A percentile compares a stretch with the other conserved stretches of the same genome.
phyloP scores from a whole-genome alignment of 2,113 vertebrate genomes.

The Campylorhamphus procurvoides region DNA sequence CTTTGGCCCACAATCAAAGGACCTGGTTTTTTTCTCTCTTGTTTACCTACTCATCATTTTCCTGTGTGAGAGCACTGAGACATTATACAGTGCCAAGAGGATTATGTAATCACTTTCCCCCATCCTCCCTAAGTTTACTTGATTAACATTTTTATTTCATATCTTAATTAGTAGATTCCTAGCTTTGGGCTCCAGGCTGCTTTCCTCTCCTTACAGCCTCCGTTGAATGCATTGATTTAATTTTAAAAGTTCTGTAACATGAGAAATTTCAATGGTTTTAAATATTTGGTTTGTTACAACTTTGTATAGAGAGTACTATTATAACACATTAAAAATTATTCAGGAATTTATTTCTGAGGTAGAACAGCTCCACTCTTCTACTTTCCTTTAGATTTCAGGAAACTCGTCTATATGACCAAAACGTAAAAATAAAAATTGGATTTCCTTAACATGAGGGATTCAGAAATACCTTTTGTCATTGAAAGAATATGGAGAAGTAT shows the following conservation, averaged over 20 bases:
- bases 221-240: accelerated
- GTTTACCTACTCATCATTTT: conserved; percentile 41
- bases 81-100: not conserved
- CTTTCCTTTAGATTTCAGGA: not conserved
- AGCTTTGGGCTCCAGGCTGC: conserved; percentile 21
- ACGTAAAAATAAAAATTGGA: not conserved
- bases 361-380: not conserved
- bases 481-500: not conserved
- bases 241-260: not conserved
- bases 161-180: conserved; percentile 52
- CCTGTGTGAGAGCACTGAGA: not conserved
- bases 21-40: not conserved
- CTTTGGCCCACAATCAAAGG: conserved; percentile 45
- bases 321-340: not conserved
- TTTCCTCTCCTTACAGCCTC: not conserved
- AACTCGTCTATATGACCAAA: not conserved
- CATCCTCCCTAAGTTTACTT: conserved; percentile 12
- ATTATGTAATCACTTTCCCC: not conserved
- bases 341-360: not conserved
- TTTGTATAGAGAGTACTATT: not conserved
- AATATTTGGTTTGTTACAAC: not conserved
- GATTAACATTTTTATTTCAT: conserved; percentile 61
- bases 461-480: not conserved
- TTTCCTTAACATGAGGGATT: not conserved
- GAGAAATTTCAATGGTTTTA: not conserved